Evolutionary conservation across 2,113 vertebrate species (phyloP), one percentile per base, ranked within the genome.

Genomic region (Rhizomys pruinosus): DNA sequence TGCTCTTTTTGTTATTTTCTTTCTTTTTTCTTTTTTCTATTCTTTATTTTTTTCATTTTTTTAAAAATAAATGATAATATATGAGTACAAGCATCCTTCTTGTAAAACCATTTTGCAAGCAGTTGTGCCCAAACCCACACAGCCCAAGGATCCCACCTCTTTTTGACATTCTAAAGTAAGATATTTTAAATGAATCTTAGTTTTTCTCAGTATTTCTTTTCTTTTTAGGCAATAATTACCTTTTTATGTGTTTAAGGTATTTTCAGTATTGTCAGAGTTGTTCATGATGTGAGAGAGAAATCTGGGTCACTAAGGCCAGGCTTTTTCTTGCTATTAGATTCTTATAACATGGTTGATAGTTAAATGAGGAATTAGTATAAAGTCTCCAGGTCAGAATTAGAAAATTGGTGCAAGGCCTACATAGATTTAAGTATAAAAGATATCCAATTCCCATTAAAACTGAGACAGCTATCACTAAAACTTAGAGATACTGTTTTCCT

Each of bases 251-350:
- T 89, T 92, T 89, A 78, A 77, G 29, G 3, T 64, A 84, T 94
- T 96, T 94, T 92, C 74, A 89, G 88, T 90, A 73, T 25, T 86
- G 25, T 88, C 81, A 95, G 89, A 78, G 39, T 29, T 79, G 15
- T 92, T 94, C 63, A 92, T 92, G 61, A 29, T 90, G 55, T 77
- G 79, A 95, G 74, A 84, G 32, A 71, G 37, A 96, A 92, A 80
- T 69, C 52, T 52, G 29, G 52, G 42, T 86, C 47, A 86, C 91
- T 37, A 86, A n/a, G 68, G 57, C 42, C 59, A 20, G 63, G 23
- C 17, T 84, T 94, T 15, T 69, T 87, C 16, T 55, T 12, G 2
- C 20, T 39, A 7, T 69, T 69, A n/a, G 15, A 69, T 10, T 17
- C 68, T 42, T 29, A 27, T 68, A 72, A 5, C 44, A 39, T 94